Conservation (phyloP, 2,797 vertebrate genomes). For the Anabacerthia variegaticeps region DNA sequence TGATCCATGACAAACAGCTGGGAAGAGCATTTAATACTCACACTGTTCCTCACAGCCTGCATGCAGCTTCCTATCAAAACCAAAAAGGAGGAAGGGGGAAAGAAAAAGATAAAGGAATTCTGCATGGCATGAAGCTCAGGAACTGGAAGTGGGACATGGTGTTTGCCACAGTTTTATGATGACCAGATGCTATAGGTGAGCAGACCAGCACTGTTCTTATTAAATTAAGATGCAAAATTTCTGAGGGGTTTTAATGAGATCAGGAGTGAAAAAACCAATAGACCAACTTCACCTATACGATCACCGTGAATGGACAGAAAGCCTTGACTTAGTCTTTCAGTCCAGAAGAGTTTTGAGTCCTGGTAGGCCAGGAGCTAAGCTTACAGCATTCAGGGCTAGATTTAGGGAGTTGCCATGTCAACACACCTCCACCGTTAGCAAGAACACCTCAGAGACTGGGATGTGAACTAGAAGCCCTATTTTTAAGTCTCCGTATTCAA, state of each 20-base stretch:
- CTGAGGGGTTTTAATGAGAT: not conserved
- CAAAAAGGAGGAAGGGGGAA: not conserved
- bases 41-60: not conserved
- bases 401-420: conserved; percentile 67
- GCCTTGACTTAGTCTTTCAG: not conserved
- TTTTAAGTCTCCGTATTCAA: conserved; percentile 62
- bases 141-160: not conserved
- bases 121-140: not conserved
- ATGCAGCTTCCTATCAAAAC: not conserved
- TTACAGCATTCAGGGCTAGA: conserved; percentile 45
- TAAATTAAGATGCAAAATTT: not conserved
- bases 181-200: not conserved
- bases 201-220: not conserved
- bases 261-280: not conserved
- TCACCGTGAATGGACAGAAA: not conserved
- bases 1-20: conserved; percentile 31
- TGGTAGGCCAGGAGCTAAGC: conserved; percentile 42
- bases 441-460: conserved; percentile 65
- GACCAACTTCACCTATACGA: not conserved
- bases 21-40: not conserved
- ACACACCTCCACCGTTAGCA: conserved; percentile 65
- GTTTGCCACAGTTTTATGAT: not conserved
- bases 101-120: not conserved
- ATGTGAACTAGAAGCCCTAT: conserved; percentile 67
- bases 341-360: not conserved